These are phyloP conservation scores for Resseliella maxima DNA, from an alignment of 2,888 invertebrate species.

Conservation along the genomic window DNA sequence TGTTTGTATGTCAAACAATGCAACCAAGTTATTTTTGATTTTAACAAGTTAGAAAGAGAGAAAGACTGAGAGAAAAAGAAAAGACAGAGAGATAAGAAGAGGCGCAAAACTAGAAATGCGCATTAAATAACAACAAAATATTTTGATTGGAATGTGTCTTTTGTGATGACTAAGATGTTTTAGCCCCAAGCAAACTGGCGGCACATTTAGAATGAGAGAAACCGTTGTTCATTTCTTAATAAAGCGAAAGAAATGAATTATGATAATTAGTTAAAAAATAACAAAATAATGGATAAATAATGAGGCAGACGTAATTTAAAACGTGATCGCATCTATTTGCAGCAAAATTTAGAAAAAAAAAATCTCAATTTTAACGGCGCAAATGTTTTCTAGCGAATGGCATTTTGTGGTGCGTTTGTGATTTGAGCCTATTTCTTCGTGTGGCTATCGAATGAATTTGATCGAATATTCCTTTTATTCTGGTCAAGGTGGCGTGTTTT, in stretches of 20 bases:
- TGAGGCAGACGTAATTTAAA: neutral
- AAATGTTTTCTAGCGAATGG: neutral
- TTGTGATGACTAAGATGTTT: too few relatives aligned
- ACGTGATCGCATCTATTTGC: neutral
- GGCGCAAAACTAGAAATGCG: neutral
- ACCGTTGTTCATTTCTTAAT: too few relatives aligned
- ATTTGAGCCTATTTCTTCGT: neutral
- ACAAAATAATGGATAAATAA: neutral
- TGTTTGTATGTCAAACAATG: neutral
- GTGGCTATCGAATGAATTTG: too few relatives aligned
- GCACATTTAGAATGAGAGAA: too few relatives aligned
- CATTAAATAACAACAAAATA: neutral
- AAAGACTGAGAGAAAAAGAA: too few relatives aligned
- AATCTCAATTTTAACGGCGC: neutral
- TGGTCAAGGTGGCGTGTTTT: too few relatives aligned
- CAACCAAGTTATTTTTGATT: too few relatives aligned
- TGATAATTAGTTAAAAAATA: neutral
- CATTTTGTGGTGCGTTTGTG: neutral
- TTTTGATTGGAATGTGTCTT: neutral
- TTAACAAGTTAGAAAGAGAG: neutral
- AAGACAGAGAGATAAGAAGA: neutral
- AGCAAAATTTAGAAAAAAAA: too few relatives aligned
- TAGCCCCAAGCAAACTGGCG: too few relatives aligned
- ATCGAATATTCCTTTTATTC: too few relatives aligned
- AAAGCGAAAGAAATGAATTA: neutral